A percentile compares a stretch with the other conserved stretches of the same genome.
These are phyloP conservation scores for Micromesistius poutassou DNA, from an alignment of 2,797 vertebrate genomes.

Conservation along the genomic window DNA sequence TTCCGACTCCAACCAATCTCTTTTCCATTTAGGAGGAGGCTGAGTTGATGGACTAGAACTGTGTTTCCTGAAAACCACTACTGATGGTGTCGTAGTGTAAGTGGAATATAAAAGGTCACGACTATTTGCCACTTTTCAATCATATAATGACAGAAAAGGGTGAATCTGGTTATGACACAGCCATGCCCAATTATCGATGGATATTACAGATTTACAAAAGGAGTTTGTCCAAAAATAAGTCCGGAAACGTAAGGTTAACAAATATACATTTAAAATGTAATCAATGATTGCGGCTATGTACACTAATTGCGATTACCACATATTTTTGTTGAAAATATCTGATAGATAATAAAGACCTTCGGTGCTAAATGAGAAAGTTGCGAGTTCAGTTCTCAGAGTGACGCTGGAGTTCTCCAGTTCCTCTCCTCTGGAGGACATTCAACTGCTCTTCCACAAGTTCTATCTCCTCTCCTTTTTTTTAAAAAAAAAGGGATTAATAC, in stretches of 20 bases:
- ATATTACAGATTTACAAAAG: background rate
- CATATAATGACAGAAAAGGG: background rate
- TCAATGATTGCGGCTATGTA: background rate
- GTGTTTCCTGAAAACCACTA: background rate
- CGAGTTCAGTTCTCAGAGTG: background rate
- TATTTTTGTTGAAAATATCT: background rate
- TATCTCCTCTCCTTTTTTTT: background rate
- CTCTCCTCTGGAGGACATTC: slow-evolving; percentile 5
- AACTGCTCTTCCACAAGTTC: slow-evolving; percentile 3
- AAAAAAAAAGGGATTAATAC: background rate
- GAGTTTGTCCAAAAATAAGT: background rate
- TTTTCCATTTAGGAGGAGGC: background rate
- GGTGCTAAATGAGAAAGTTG: background rate
- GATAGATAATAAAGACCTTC: background rate
- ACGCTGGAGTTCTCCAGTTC: background rate
- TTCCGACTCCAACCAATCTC: background rate
- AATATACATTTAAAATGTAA: background rate
- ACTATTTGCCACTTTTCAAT: background rate
- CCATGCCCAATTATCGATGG: background rate
- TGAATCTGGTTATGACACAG: background rate
- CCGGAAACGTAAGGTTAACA: background rate
- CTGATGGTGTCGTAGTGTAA: background rate
- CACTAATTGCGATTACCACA: background rate
- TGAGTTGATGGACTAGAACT: background rate
- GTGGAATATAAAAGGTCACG: background rate